These are phyloP conservation scores for Stichodactyla mertensii DNA, from an alignment of 64 coral and sea anemone genomes.

Conservation along the genomic window DNA sequence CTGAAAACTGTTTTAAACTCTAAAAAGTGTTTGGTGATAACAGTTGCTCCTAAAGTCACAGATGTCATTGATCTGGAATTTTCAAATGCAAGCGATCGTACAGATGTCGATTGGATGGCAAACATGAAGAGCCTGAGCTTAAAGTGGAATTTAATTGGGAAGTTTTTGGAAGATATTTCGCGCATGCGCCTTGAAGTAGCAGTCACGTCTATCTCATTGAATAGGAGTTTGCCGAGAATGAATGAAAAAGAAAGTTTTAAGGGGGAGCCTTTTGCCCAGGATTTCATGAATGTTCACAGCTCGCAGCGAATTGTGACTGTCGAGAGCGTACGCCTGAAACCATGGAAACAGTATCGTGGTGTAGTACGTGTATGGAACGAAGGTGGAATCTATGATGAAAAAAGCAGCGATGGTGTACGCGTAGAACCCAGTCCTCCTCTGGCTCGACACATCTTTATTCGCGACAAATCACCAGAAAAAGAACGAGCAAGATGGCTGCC, in stretches of 20 bases:
- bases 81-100: constrained; percentile 33
- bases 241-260: constrained; percentile 25
- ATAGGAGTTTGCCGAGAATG: constrained; percentile 33
- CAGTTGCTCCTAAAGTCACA: constrained; percentile 47
- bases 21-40: background rate
- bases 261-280: constrained; percentile 48
- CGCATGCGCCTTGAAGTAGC: constrained; percentile 65
- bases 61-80: constrained; percentile 59
- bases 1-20: constrained; percentile 28
- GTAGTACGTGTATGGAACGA: constrained; percentile 57
- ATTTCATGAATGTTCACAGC: constrained; percentile 63
- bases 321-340: constrained; percentile 12
- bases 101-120: constrained; percentile 82
- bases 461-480: constrained; percentile 51
- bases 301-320: constrained; percentile 68
- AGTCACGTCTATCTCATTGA: constrained; percentile 29
- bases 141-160: constrained; percentile 49
- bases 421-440: constrained; percentile 59
- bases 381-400: constrained; percentile 57
- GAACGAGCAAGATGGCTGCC: constrained; percentile 65
- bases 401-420: constrained; percentile 39
- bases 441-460: constrained; percentile 26
- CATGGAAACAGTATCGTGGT: constrained; percentile 63
- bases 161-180: constrained; percentile 51
- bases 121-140: constrained; percentile 58